Evolutionary conservation across 2,797 vertebrate species (phyloP), one percentile per base, ranked within the genome.

Genomic region (Sebastes vulpes): DNA sequence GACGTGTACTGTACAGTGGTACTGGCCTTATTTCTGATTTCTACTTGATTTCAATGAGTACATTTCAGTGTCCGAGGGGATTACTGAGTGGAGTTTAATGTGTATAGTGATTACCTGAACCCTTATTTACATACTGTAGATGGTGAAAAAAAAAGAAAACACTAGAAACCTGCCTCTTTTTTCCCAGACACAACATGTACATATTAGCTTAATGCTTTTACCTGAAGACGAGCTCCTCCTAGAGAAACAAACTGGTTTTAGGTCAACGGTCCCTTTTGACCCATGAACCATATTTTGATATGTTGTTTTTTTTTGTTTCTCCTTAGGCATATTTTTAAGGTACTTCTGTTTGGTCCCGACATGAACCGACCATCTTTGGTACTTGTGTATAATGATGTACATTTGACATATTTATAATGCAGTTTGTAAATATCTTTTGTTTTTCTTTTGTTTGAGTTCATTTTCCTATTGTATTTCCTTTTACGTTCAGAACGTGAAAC

Each of bases 341-440:
- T 96, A 94, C 94, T 95, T 94, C 64, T 72, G 83, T 93, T 94
- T 87, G 94, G 92, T 94, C 92, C 88, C 69, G 21, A 91, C 91
- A 89, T 94, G 89, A 90, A 86, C 82, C 16, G 84, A 83, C 93
- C 94, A 87, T 94, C 89, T 91, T 89, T 93, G 96, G 95, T 97
- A 96, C 94, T 95, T 95, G 94, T 97, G 96, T 96, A 97, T 96
- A 96, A 96, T 97, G 94, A 95, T 97, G 96, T 97, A 97, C 93
- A 97, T 97, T 97, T 96, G 92, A 96, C 96, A 97, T 97, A 97
- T 97, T 97, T 97, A 97, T 97, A 97, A 96, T 95, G 95, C 95
- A 96, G 94, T 96, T 95, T 97, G 96, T 97, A 97, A 97, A 97
- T 97, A 97, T 96, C 64, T 92, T 93, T 94, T 92, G 90, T 85